These are phyloP conservation scores for Ornithoptera alexandrae DNA, from an alignment of 2,888 invertebrate genomes.

Conservation along the genomic window DNA sequence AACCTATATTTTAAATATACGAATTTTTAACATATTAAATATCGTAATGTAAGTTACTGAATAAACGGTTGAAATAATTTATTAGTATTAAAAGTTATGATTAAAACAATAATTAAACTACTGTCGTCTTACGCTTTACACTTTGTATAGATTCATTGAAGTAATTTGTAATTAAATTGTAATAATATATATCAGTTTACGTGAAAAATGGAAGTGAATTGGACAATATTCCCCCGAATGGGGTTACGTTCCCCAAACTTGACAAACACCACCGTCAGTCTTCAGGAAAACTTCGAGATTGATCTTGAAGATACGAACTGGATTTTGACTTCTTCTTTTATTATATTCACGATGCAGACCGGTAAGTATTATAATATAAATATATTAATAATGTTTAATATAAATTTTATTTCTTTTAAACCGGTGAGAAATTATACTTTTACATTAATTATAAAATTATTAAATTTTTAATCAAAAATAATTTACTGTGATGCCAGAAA, in stretches of 20 bases:
- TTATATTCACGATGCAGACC: constrained; percentile 96
- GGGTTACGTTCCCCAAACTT: constrained; percentile 62
- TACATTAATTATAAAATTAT: too few species aligned
- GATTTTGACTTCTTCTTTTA: constrained; percentile 93
- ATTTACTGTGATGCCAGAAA: too few species aligned
- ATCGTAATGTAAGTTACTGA: neutral
- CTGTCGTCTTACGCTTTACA: neutral
- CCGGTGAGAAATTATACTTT: too few species aligned
- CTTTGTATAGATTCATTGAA: neutral
- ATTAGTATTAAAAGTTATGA: neutral
- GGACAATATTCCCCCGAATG: constrained; percentile 47
- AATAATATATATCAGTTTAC: neutral
- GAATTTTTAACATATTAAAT: neutral
- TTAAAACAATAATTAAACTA: neutral
- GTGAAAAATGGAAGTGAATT: constrained; percentile 53
- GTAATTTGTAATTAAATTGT: neutral
- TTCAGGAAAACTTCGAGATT: constrained; percentile 83
- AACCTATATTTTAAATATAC: neutral
- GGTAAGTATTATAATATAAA: constrained; percentile 70
- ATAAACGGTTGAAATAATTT: neutral
- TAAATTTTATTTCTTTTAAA: too few species aligned
- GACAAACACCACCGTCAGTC: constrained; percentile 63
- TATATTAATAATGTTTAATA: too few species aligned
- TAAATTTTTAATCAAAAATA: too few species aligned
- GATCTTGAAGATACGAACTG: constrained; percentile 92